Conservation (phyloP, 2,113 vertebrate species). For the Chionis minor region DNA sequence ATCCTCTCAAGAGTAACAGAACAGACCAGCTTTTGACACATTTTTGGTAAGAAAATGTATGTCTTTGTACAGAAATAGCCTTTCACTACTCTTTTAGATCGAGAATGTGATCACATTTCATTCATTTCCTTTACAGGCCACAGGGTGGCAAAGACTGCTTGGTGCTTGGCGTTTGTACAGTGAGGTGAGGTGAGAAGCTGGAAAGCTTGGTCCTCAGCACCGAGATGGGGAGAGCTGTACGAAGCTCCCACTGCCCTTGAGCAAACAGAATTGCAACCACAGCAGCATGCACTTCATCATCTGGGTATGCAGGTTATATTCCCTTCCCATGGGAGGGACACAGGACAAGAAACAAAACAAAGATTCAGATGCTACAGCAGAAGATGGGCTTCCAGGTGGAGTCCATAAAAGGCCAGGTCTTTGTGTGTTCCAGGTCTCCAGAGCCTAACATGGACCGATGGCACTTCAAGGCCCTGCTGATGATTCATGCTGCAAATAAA, state of each 20-base stretch:
- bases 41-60: not conserved
- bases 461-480: not conserved
- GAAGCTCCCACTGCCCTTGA: not conserved
- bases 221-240: rapidly evolving
- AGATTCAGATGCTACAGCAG: not conserved
- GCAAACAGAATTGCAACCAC: not conserved
- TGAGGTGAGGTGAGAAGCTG: rapidly evolving
- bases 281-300: rapidly evolving
- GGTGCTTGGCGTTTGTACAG: not conserved
- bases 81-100: not conserved
- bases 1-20: not conserved
- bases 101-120: not conserved
- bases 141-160: not conserved
- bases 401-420: constrained; percentile 42
- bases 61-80: not conserved
- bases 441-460: constrained; percentile 26
- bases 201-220: not conserved
- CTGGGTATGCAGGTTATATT: not conserved
- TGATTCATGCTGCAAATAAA: constrained; percentile 47
- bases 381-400: not conserved
- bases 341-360: not conserved
- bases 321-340: not conserved
- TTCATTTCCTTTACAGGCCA: not conserved
- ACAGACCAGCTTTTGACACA: rapidly evolving
- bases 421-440: not conserved